Conservation (phyloP, 2,888 invertebrate species). For the Liopterus haemorrhoidalis region DNA sequence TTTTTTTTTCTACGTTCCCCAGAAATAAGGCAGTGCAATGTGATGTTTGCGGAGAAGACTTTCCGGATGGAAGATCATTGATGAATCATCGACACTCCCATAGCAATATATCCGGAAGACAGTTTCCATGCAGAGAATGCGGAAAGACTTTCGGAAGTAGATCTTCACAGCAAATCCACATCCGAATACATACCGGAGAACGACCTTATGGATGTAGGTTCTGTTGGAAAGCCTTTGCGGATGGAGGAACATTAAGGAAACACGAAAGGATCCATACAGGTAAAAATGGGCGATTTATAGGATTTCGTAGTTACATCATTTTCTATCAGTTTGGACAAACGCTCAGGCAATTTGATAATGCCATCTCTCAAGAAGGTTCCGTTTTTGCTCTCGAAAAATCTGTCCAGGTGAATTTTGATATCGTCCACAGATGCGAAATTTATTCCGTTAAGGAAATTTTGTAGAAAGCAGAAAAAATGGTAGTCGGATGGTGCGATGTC, state of each 20-base stretch:
- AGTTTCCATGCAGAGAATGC: conserved; percentile 77
- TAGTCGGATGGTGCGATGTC: too few species aligned
- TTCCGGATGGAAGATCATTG: conserved; percentile 62
- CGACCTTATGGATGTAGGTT: conserved; percentile 78
- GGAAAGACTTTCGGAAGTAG: conserved; percentile 82
- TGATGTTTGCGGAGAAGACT: conserved; percentile 64
- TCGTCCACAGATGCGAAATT: too few species aligned
- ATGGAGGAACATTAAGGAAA: conserved; percentile 77
- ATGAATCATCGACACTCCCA: conserved; percentile 67
- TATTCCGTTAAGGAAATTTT: too few species aligned
- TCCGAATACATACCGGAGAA: conserved; percentile 79
- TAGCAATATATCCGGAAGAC: conserved; percentile 50
- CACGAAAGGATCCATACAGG: conserved; percentile 82
- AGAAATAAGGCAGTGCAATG: conserved; percentile 64
- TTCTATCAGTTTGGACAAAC: too few species aligned
- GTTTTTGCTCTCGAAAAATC: too few species aligned
- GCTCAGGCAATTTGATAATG: too few species aligned
- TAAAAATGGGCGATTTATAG: conserved; percentile 27
- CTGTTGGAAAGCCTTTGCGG: conserved; percentile 86
- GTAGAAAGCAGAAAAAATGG: too few species aligned
- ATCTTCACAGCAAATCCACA: conserved; percentile 80
- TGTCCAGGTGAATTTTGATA: too few species aligned
- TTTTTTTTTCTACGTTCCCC: too few species aligned
- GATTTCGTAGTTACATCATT: too few species aligned
- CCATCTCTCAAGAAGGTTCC: too few species aligned